Percentiles rank a stretch among this genome's conserved stretches.
Conservation (phyloP, 2,113 vertebrate species). For the Paedocypris sp. region DNA sequence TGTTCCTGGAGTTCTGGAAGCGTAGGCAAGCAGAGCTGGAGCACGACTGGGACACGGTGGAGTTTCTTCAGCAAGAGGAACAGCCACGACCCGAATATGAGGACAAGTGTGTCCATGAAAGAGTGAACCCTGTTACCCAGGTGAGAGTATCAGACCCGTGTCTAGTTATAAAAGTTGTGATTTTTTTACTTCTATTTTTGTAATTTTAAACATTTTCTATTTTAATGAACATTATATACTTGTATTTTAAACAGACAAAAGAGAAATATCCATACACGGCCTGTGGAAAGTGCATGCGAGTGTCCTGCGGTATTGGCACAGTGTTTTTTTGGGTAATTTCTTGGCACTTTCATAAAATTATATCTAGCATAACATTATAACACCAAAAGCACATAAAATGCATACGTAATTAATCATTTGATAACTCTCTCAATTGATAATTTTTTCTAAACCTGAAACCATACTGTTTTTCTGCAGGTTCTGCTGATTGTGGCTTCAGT, state of each 20-base stretch:
- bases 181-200: no score
- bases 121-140: slow-evolving; percentile 65
- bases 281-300: slow-evolving; percentile 77
- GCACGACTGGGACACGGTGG: slow-evolving; percentile 92
- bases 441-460: no score
- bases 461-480: slow-evolving; percentile 56
- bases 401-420: no score
- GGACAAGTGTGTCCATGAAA: slow-evolving; percentile 75
- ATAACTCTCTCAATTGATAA: no score
- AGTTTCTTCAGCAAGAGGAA: slow-evolving; percentile 87
- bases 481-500: slow-evolving; percentile 81
- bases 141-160: slow-evolving; percentile 40
- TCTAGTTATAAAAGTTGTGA: no score
- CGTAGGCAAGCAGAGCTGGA: slow-evolving; percentile 80
- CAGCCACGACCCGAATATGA: slow-evolving; percentile 92
- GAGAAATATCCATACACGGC: slow-evolving; percentile 75
- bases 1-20: slow-evolving; percentile 97
- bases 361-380: slow-evolving; percentile 31
- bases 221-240: no score
- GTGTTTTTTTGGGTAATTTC: slow-evolving; percentile 88
- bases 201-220: no score
- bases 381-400: background rate
- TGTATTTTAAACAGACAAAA: slow-evolving; percentile 60
- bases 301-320: slow-evolving; percentile 76
- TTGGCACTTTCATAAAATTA: background rate